Percentiles rank a stretch among this genome's conserved stretches.
phyloP scores from a whole-genome alignment of 2,113 vertebrate species.

The Forbesichthys agassizii region DNA sequence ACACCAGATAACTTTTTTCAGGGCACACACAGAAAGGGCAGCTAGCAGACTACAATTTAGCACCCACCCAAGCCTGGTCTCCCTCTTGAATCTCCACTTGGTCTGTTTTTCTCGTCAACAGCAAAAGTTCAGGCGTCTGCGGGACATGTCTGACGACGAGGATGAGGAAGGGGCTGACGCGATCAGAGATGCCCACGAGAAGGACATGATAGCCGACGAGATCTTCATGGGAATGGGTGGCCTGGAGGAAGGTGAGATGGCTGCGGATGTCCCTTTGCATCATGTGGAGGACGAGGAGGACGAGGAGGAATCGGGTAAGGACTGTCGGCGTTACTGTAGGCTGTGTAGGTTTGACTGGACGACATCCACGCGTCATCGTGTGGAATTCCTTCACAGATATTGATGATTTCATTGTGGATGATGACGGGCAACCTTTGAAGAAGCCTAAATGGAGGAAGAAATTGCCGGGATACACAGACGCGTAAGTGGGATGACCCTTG shows the following conservation, averaged over 20 bases:
- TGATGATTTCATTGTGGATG: constrained; percentile 92
- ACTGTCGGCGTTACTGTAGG: neutral
- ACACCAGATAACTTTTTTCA: too few relatives aligned
- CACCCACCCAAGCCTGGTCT: neutral
- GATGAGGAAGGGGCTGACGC: constrained; percentile 88
- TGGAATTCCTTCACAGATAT: constrained; percentile 75
- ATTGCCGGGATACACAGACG: constrained; percentile 88
- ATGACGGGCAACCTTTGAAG: constrained; percentile 88
- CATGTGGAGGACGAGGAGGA: constrained; percentile 84
- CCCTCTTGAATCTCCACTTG: neutral
- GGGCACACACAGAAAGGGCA: too few relatives aligned
- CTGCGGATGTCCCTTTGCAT: constrained; percentile 74
- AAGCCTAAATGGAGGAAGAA: constrained; percentile 88
- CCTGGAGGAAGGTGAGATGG: constrained; percentile 82
- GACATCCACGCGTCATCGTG: neutral
- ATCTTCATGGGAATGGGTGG: constrained; percentile 88
- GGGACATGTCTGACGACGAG: constrained; percentile 74
- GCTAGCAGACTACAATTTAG: too few relatives aligned
- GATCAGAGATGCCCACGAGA: constrained; percentile 66
- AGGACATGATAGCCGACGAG: constrained; percentile 88
- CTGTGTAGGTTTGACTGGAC: neutral
- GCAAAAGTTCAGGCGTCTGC: constrained; percentile 88
- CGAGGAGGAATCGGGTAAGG: constrained; percentile 87
- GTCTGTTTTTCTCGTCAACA: constrained; percentile 43
- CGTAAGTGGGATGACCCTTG: constrained; percentile 72